Percentiles rank a stretch among this genome's conserved stretches.
These are phyloP conservation scores for Malurus elegans DNA, from an alignment of 2,113 vertebrate genomes.

Conservation along the genomic window DNA sequence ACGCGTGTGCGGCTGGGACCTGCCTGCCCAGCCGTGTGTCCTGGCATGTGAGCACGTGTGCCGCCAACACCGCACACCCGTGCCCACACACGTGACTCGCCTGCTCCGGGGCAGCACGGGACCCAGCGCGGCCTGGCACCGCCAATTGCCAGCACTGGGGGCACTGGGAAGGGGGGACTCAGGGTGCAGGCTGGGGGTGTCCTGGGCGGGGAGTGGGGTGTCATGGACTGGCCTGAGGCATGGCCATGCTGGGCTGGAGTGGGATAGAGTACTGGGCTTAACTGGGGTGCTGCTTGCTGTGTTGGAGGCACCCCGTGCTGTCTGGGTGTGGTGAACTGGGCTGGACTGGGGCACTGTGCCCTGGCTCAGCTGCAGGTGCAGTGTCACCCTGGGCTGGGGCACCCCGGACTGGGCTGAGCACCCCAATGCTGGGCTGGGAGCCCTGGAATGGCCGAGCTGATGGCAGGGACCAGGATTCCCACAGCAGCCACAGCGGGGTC, in stretches of 20 bases:
- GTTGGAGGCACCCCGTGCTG: neutral
- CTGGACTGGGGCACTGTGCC: neutral
- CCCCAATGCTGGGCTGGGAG: neutral
- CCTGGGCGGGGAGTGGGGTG: neutral
- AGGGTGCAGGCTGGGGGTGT: neutral
- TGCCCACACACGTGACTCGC: rapidly evolving
- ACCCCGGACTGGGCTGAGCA: neutral
- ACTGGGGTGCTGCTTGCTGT: neutral
- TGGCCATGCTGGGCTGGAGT: neutral
- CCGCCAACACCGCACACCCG: rapidly evolving
- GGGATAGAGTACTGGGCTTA: neutral
- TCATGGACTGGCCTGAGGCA: neutral
- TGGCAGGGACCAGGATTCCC: neutral
- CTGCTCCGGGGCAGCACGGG: rapidly evolving
- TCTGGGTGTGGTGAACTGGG: neutral
- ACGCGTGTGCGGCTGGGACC: neutral
- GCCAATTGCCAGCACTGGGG: rapidly evolving
- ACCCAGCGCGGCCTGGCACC: rapidly evolving
- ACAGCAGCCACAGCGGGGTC: rapidly evolving
- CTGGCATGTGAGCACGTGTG: rapidly evolving
- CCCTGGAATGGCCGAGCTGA: rapidly evolving
- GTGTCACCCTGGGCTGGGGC: neutral
- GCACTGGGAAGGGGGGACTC: neutral
- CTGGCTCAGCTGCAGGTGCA: neutral
- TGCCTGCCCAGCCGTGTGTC: neutral